A percentile compares a stretch with the other conserved stretches of the same genome.
Evolutionary conservation across 1,140 invertebrate species (phyloP).

Genomic region (Phthorimaea operculella): DNA sequence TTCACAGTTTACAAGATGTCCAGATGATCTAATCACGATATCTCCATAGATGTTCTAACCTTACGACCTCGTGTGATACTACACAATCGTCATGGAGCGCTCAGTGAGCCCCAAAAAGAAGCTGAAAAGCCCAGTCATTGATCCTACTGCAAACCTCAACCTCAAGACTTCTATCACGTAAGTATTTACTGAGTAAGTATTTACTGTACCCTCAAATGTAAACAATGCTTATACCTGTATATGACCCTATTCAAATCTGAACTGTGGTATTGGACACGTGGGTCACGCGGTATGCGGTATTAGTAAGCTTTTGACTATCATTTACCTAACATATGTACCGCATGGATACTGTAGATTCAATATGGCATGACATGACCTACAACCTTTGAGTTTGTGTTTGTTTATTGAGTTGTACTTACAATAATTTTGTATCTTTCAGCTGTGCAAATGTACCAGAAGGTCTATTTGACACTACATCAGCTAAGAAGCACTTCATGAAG

Average conservation of each 20-base stretch:
- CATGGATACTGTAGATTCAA: too few relatives aligned
- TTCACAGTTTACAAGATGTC: neutral
- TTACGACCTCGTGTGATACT: too few relatives aligned
- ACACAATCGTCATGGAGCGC: conserved; percentile 28
- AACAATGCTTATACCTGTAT: neutral
- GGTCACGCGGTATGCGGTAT: too few relatives aligned
- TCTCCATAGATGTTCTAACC: too few relatives aligned
- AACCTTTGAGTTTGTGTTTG: too few relatives aligned
- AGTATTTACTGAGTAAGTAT: conserved; percentile 18
- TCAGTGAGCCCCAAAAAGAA: conserved; percentile 35
- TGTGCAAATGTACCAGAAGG: conserved; percentile 73
- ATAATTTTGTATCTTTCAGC: conserved; percentile 34
- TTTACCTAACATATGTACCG: too few relatives aligned
- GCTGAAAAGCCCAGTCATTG: conserved; percentile 32
- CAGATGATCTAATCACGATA: neutral
- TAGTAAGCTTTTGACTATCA: too few relatives aligned
- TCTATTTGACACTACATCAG: conserved; percentile 71
- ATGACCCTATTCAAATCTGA: too few relatives aligned
- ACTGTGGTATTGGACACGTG: too few relatives aligned
- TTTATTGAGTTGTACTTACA: neutral
- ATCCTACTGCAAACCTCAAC: conserved; percentile 24
- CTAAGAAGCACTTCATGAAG: conserved; percentile 73
- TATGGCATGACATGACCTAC: too few relatives aligned
- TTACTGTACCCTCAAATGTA: conserved; percentile 7
- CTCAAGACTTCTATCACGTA: conserved; percentile 52